Conservation (phyloP, 2,888 invertebrate genomes). For the Mimumesa dahlbomi region DNA sequence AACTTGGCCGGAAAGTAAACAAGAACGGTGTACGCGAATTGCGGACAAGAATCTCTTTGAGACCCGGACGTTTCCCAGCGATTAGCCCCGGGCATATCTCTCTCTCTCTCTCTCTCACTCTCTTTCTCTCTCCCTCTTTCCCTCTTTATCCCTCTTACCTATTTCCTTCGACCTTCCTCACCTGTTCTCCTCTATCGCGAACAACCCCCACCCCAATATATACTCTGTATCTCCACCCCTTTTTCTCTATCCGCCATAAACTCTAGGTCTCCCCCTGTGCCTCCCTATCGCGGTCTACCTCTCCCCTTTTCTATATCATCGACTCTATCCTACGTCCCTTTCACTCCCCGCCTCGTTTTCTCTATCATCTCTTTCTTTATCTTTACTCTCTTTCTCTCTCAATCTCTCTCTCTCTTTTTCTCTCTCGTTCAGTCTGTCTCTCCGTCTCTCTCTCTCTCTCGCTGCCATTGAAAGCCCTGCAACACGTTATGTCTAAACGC, state of each 20-base stretch:
- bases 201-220: background rate
- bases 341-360: conserved; percentile 1
- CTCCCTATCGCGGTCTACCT: background rate
- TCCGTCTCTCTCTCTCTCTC: conserved; percentile 14
- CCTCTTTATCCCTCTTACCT: background rate
- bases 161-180: too few species aligned
- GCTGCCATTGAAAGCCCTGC: conserved; percentile 59
- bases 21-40: background rate
- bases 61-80: conserved; percentile 14
- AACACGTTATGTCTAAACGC: conserved; percentile 66
- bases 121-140: background rate
- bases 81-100: conserved; percentile 4
- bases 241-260: background rate
- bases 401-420: conserved; percentile 4
- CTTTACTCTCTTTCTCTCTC: background rate
- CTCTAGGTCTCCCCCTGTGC: background rate
- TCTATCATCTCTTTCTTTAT: conserved; percentile 20
- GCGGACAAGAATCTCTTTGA: conserved; percentile 17
- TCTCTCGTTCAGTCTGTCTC: conserved; percentile 3
- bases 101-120: background rate
- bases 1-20: background rate
- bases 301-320: background rate
- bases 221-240: background rate
- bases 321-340: conserved; percentile 6
- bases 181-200: conserved; percentile 5